A percentile compares a stretch with the other conserved stretches of the same genome.
phyloP scores from a whole-genome alignment of 2,888 invertebrate species.

The Baccha elongata region DNA sequence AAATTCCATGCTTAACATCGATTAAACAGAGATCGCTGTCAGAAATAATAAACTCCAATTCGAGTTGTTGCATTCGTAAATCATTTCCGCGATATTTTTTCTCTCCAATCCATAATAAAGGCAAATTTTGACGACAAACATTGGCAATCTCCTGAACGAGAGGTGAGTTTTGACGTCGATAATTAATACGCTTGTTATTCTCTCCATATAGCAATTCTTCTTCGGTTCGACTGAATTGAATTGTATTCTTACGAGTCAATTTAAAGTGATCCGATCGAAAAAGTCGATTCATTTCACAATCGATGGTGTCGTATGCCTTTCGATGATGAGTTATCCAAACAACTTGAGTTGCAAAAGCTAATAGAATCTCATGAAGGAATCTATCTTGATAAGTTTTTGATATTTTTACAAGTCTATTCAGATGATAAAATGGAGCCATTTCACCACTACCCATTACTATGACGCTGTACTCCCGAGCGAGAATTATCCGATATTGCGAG shows the following conservation, averaged over 20 bases:
- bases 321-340: conserved; percentile 81
- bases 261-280: conserved; percentile 81
- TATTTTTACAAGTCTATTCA: conserved; percentile 77
- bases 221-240: conserved; percentile 77
- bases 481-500: conserved; percentile 79
- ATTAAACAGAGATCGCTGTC: conserved; percentile 79
- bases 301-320: conserved; percentile 78
- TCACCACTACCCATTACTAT: conserved; percentile 78
- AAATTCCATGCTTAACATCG: conserved; percentile 79
- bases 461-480: conserved; percentile 80
- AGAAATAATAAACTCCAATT: conserved; percentile 80
- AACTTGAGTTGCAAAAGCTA: conserved; percentile 78
- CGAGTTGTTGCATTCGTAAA: conserved; percentile 78
- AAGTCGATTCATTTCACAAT: conserved; percentile 80
- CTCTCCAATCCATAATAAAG: conserved; percentile 81
- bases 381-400: conserved; percentile 78
- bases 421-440: conserved; percentile 78
- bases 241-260: conserved; percentile 74
- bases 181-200: conserved; percentile 78
- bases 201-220: conserved; percentile 78
- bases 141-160: conserved; percentile 79
- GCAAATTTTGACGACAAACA: conserved; percentile 76
- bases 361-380: conserved; percentile 78
- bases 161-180: conserved; percentile 79
- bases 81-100: conserved; percentile 80